Percentiles rank a stretch among this genome's conserved stretches.
Evolutionary conservation across 2,888 invertebrate genomes (phyloP).

Genomic region (Brachypalpus laphriformis): DNA sequence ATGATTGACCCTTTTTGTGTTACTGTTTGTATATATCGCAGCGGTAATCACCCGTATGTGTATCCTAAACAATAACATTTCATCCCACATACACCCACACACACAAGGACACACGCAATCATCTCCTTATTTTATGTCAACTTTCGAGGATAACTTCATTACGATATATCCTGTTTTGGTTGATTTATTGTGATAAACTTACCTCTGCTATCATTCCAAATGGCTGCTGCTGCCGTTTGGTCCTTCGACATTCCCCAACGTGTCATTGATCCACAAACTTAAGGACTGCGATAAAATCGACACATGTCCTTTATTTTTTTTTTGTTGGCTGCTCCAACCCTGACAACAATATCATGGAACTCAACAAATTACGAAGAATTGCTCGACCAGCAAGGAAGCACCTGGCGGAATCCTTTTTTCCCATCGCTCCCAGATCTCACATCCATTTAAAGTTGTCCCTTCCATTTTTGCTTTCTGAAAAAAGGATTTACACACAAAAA

Average conservation of each 20-base stretch:
- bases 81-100: neutral
- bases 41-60: conserved; percentile 4
- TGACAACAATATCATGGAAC: conserved; percentile 53
- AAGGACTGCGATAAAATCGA: conserved; percentile 67
- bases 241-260: conserved; percentile 29
- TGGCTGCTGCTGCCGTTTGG: conserved; percentile 14
- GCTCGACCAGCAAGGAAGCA: conserved; percentile 66
- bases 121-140: conserved; percentile 43
- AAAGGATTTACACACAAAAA: too few relatives aligned
- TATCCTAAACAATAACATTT: conserved; percentile 21
- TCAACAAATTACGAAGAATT: conserved; percentile 69
- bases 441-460: conserved; percentile 60
- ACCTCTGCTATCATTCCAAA: conserved; percentile 46
- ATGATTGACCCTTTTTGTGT: conserved; percentile 22
- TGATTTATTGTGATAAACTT: conserved; percentile 54
- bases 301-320: conserved; percentile 42
- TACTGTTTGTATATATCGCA: neutral
- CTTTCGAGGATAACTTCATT: conserved; percentile 59
- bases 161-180: conserved; percentile 43
- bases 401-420: conserved; percentile 60
- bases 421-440: conserved; percentile 35
- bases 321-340: neutral
- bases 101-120: conserved; percentile 35
- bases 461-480: neutral
- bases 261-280: conserved; percentile 64